These are phyloP conservation scores for Vombatus ursinus DNA, from an alignment of 2,113 vertebrate genomes.

Conservation along the genomic window DNA sequence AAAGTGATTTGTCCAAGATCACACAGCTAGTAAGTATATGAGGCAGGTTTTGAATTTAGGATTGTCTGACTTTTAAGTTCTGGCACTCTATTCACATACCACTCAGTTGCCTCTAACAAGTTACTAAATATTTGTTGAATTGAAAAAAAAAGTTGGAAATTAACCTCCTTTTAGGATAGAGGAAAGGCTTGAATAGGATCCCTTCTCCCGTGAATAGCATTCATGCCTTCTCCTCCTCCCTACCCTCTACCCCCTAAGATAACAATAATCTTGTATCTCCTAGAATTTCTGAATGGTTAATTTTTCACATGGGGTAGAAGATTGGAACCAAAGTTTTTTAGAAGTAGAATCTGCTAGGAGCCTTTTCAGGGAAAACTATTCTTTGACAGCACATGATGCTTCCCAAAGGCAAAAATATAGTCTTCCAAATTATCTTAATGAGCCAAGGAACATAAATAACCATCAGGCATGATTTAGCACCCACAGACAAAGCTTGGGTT, in stretches of 20 bases:
- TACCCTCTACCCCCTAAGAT: background rate
- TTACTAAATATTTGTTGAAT: background rate
- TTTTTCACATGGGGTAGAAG: background rate
- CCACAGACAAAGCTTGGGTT: background rate
- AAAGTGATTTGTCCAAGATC: background rate
- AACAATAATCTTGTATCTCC: background rate
- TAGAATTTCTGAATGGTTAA: constrained; percentile 49
- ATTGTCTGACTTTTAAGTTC: background rate
- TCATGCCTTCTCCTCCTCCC: background rate
- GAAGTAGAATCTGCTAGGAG: constrained; percentile 48
- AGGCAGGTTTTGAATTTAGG: background rate
- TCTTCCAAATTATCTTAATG: constrained; percentile 60
- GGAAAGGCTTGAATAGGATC: background rate
- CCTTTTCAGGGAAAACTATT: constrained; percentile 28
- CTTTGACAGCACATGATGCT: constrained; percentile 8
- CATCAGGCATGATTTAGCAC: constrained; percentile 53
- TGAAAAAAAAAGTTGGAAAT: background rate
- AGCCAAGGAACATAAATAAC: constrained; percentile 43
- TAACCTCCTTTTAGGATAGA: background rate
- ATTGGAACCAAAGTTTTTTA: constrained; percentile 37
- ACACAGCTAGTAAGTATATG: background rate
- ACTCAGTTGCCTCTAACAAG: background rate
- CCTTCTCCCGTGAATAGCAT: background rate
- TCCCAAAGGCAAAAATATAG: constrained; percentile 63
- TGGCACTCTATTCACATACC: background rate